A percentile compares a stretch with the other conserved stretches of the same genome.
These are phyloP conservation scores for Synanthedon tipuliformis DNA, from an alignment of 2,888 invertebrate species.

Conservation along the genomic window DNA sequence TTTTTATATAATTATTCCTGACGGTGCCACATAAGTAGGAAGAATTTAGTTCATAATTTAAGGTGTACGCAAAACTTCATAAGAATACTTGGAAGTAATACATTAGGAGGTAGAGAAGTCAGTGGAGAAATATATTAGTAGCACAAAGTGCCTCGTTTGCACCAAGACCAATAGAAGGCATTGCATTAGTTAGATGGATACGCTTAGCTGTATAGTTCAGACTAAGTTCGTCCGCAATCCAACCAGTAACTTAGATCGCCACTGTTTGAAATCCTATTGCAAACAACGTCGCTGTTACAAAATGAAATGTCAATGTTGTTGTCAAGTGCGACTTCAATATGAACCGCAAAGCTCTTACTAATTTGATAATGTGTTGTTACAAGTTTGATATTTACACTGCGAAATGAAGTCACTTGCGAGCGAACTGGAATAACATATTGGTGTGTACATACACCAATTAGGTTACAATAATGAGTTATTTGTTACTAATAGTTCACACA, in stretches of 20 bases:
- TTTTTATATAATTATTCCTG: too few relatives aligned
- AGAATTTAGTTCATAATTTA: too few relatives aligned
- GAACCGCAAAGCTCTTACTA: background rate
- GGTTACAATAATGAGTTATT: too few relatives aligned
- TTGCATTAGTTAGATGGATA: constrained; percentile 66
- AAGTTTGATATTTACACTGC: too few relatives aligned
- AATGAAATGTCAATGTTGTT: constrained; percentile 41
- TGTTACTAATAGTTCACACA: too few relatives aligned
- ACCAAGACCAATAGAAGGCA: constrained; percentile 63
- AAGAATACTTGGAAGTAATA: background rate
- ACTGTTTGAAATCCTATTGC: constrained; percentile 40
- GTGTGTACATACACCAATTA: too few relatives aligned
- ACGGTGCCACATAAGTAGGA: too few relatives aligned
- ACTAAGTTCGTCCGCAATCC: constrained; percentile 56
- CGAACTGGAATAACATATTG: too few relatives aligned
- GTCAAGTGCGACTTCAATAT: constrained; percentile 8
- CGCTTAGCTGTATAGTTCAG: constrained; percentile 48
- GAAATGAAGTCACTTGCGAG: too few relatives aligned
- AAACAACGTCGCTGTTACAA: constrained; percentile 24
- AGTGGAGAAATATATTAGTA: background rate
- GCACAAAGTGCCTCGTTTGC: constrained; percentile 60
- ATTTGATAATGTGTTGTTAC: background rate
- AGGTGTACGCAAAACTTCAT: background rate
- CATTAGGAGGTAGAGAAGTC: background rate
- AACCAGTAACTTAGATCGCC: constrained; percentile 55